phyloP scores from a whole-genome alignment of 35 echinoderm and acorn worm species.

The Diadema setosum region DNA sequence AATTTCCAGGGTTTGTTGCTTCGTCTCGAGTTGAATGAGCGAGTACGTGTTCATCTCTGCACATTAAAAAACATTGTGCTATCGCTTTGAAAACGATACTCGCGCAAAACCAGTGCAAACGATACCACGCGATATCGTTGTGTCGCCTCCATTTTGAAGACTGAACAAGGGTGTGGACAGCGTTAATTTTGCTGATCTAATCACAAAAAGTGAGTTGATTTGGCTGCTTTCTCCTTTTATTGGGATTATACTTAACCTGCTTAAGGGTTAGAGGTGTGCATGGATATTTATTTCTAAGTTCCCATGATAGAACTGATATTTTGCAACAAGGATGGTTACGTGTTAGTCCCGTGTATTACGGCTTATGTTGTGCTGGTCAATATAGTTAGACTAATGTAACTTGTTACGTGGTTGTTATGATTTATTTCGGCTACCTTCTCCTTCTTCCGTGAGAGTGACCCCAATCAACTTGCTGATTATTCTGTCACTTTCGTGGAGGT shows the following conservation, averaged over 20 bases:
- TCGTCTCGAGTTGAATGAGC: too few species aligned
- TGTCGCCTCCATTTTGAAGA: not conserved
- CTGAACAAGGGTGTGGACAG: not conserved
- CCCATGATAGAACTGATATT: not conserved
- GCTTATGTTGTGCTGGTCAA: too few species aligned
- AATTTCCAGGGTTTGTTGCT: too few species aligned
- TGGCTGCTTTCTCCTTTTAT: not conserved
- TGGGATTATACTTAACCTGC: not conserved
- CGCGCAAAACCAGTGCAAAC: not conserved
- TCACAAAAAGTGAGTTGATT: not conserved
- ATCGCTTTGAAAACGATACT: not conserved
- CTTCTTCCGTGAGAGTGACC: too few species aligned
- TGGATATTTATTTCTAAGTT: too few species aligned
- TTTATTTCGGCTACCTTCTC: too few species aligned
- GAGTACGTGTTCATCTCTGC: not conserved
- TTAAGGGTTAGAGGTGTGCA: too few species aligned
- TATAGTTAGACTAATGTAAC: too few species aligned
- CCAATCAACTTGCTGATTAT: too few species aligned
- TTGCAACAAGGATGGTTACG: not conserved
- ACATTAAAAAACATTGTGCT: not conserved
- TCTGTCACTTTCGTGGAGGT: too few species aligned
- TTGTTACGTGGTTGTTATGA: too few species aligned
- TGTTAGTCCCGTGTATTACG: too few species aligned
- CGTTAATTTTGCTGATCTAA: not conserved
- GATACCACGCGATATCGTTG: not conserved